Base-by-base conservation (phyloP, 2,888 invertebrate species). In the Pogonocherus hispidulus region DNA sequence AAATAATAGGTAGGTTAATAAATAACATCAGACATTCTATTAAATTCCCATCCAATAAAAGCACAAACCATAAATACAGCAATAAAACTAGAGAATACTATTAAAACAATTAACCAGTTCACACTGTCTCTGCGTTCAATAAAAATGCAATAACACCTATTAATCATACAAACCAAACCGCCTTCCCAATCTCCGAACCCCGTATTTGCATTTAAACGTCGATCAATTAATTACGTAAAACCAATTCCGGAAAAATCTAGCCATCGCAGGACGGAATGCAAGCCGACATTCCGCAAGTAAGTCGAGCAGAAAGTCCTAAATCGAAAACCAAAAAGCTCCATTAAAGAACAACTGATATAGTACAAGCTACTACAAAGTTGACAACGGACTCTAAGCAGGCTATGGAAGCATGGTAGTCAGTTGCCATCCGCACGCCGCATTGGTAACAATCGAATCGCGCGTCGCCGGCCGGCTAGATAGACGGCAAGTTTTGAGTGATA, bases 391-490 rank as follows among this genome's bases (percentile, higher is more conserved):
- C 67, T 69, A 72, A 27, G 72, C 72, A 63, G 54, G 69, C 69
- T 52, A 68, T 72, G 70, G 69, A 70, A 64, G 72, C 67, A 72
- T 72, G 72, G 67, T 70, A 74, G 74, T 79, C 80, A 80, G 81
- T 80, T 78, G 80, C 78, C 74, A 78, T 79, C 79, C 77, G 77
- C 77, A 78, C 76, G 78, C 74, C 78, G 78, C 75, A 71, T 69
- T 69, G 76, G 72, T 71, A 73, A 75, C 78, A 78, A 79, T 9
- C 41, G 41, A 76, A 76, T 62, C 77, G 77, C 73, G 72, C 66
- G 55, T 62, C 71, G 72, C 72, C 41, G 41, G 71, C 72, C 67
- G 62, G 47, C 70, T 65, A 69, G 63, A 67, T 46, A 65, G 62
- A 66, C 69, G 63, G 41, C 69, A 69, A 73, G 64, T 64, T 68